Conservation (phyloP, 2,797 vertebrate species). For the Gambusia yucatana region DNA sequence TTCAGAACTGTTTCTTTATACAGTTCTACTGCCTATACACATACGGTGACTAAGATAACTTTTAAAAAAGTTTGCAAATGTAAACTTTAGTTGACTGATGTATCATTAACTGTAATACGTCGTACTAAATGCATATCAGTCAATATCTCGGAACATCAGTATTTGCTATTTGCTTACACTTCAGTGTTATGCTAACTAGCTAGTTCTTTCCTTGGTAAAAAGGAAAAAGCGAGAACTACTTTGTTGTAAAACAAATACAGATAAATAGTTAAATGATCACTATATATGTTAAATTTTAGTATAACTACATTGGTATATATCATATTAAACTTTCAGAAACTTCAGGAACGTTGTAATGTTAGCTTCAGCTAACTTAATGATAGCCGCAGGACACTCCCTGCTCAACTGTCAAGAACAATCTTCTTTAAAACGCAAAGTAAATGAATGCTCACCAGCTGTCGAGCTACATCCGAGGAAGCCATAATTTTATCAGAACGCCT, state of each 20-base stretch:
- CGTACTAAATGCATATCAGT: neutral
- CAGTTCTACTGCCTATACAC: neutral
- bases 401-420: slow-evolving; percentile 41
- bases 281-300: accelerated
- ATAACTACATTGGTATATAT: accelerated
- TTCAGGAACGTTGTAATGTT: slow-evolving; percentile 14
- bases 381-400: slow-evolving; percentile 74
- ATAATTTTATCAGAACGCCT: slow-evolving; percentile 45
- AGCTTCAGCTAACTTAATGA: slow-evolving; percentile 55
- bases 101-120: neutral
- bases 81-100: neutral
- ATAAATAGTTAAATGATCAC: neutral
- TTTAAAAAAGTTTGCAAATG: neutral
- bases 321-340: neutral
- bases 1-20: neutral
- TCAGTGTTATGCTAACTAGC: slow-evolving; percentile 18
- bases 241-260: neutral
- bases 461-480: slow-evolving; percentile 81
- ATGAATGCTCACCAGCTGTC: slow-evolving; percentile 73
- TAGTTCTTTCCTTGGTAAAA: slow-evolving; percentile 11
- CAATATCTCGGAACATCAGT: neutral
- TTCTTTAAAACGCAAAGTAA: slow-evolving; percentile 2
- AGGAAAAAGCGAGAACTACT: neutral
- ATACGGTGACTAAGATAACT: neutral
- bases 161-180: neutral